Evolutionary conservation across 92 coral and sea anemone species (phyloP).

Genomic region (Nematostella vectensis): DNA sequence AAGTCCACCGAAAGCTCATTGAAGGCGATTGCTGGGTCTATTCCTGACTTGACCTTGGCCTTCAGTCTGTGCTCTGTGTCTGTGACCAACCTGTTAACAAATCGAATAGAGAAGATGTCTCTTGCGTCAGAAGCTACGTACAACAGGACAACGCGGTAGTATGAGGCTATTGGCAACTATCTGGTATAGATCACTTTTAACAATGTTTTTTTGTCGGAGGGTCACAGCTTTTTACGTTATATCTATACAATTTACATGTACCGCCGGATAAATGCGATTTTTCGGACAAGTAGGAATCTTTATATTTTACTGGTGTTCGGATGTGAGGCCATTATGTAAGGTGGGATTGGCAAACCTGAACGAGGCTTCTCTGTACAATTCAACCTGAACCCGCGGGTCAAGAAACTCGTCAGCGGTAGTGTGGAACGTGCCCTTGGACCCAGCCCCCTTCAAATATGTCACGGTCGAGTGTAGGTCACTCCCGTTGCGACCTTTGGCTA

Average conservation of each 20-base stretch:
- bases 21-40: conserved; percentile 71
- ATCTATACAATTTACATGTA: no score
- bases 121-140: neutral
- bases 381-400: conserved; percentile 51
- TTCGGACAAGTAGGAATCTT: no score
- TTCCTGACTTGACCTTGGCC: conserved; percentile 48
- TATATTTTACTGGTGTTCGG: no score
- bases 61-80: conserved; percentile 52
- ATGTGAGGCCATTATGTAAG: no score
- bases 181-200: no score
- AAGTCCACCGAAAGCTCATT: conserved; percentile 70
- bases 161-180: no score
- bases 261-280: no score
- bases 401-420: conserved; percentile 33
- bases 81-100: conserved; percentile 35
- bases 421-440: conserved; percentile 22
- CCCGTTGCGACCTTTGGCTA: conserved; percentile 40
- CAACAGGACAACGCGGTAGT: neutral
- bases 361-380: conserved; percentile 42
- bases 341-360: no score
- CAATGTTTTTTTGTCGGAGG: no score
- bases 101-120: neutral
- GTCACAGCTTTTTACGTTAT: no score
- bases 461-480: conserved; percentile 43
- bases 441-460: conserved; percentile 35